These are phyloP conservation scores for Catagonus wagneri DNA, from an alignment of 2,113 vertebrate species.

Conservation along the genomic window DNA sequence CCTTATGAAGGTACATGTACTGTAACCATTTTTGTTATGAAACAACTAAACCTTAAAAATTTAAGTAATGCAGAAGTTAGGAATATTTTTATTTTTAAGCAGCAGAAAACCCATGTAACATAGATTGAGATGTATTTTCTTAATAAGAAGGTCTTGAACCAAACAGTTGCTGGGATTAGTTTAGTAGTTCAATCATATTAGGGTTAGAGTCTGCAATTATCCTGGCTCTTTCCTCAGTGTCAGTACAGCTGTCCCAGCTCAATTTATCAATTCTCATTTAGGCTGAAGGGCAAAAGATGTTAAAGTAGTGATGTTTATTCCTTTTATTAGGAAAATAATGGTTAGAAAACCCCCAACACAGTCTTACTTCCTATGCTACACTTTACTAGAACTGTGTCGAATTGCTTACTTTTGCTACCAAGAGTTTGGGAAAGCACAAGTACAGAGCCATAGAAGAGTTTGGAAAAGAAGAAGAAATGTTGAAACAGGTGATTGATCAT, in stretches of 20 bases:
- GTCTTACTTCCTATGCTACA: not conserved
- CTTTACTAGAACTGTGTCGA: not conserved
- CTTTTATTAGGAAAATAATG: not conserved
- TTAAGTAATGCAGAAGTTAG: not conserved
- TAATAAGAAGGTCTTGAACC: not conserved
- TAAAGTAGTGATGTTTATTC: not conserved
- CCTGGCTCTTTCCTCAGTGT: not conserved
- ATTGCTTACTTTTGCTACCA: not conserved
- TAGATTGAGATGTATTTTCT: not conserved
- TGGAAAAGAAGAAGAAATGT: not conserved
- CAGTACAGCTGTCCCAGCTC: not conserved
- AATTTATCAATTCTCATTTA: slow-evolving; percentile 21
- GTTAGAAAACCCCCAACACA: not conserved
- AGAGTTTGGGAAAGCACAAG: not conserved
- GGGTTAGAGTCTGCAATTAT: not conserved
- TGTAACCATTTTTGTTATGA: not conserved
- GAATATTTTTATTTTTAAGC: not conserved
- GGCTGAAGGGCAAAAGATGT: not conserved
- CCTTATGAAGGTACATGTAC: not conserved
- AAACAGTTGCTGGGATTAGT: not conserved
- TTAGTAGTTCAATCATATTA: not conserved
- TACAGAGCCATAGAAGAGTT: not conserved
- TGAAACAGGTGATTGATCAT: not conserved
- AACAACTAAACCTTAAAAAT: not conserved
- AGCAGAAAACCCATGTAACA: not conserved